Conservation (phyloP, 2,888 invertebrate genomes). For the Petrophora chlorosata region DNA sequence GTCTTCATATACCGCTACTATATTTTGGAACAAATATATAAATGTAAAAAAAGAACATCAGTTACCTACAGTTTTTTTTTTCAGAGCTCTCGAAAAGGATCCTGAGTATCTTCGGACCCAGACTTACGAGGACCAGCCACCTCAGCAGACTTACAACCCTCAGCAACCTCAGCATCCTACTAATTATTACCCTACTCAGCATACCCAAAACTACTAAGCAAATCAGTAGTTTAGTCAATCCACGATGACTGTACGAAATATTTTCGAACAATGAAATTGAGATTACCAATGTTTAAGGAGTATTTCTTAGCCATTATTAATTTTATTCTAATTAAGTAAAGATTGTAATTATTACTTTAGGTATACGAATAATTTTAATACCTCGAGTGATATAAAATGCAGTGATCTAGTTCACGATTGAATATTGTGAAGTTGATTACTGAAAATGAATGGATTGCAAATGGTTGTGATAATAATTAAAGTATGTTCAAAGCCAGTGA, state of each 20-base stretch:
- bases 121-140: too few species aligned
- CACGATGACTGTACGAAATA: constrained; percentile 34
- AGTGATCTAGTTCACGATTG: constrained; percentile 72
- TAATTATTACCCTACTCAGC: constrained; percentile 36
- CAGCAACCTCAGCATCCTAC: constrained; percentile 32
- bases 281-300: constrained; percentile 27
- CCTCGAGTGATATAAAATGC: constrained; percentile 46
- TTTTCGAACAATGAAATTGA: constrained; percentile 31
- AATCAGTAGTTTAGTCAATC: constrained; percentile 20
- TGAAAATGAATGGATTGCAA: constrained; percentile 43
- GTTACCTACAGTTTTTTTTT: constrained; percentile 14
- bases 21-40: too few species aligned
- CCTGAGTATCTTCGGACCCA: too few species aligned
- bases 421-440: constrained; percentile 72
- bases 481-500: constrained; percentile 51
- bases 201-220: constrained; percentile 37
- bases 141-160: constrained; percentile 35
- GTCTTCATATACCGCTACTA: too few species aligned
- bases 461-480: constrained; percentile 52
- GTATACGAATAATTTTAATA: constrained; percentile 48
- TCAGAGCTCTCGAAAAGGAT: constrained; percentile 34
- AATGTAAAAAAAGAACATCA: background rate
- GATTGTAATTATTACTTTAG: constrained; percentile 32
- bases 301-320: constrained; percentile 30
- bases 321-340: constrained; percentile 21